Evolutionary conservation across 2,113 vertebrate species (phyloP).

Genomic region (Ptilonorhynchus violaceus): DNA sequence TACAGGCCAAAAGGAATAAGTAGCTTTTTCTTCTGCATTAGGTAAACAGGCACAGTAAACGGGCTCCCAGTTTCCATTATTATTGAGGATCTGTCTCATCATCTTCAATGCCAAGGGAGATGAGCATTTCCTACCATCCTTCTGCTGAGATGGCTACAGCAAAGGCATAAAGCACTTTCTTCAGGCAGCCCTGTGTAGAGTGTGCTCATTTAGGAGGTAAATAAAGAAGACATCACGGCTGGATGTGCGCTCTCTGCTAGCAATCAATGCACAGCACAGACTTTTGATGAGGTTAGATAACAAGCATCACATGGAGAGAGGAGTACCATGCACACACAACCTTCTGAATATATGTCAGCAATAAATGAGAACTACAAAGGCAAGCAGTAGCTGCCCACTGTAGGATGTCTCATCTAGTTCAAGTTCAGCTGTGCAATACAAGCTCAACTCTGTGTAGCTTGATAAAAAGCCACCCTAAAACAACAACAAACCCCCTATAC

Average conservation of each 20-base stretch:
- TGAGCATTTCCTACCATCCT: background rate
- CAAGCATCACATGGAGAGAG: conserved; percentile 6
- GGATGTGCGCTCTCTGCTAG: background rate
- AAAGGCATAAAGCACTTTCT: background rate
- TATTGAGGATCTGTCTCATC: background rate
- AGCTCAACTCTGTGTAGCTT: background rate
- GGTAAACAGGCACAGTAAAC: background rate
- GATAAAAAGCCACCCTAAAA: background rate
- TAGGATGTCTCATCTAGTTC: conserved; percentile 22
- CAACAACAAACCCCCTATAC: background rate
- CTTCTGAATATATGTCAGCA: conserved; percentile 27
- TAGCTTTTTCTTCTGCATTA: background rate
- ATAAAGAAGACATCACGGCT: conserved; percentile 33
- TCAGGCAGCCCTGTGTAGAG: background rate
- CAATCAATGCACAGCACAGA: conserved; percentile 22
- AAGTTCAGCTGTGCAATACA: background rate
- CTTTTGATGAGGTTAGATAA: conserved; percentile 54
- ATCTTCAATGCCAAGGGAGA: background rate
- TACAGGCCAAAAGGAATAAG: background rate
- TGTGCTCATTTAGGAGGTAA: background rate
- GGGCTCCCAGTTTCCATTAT: background rate
- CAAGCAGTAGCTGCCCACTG: conserved; percentile 6
- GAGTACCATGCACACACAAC: background rate
- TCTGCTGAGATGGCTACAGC: background rate
- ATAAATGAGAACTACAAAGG: conserved; percentile 35